Evolutionary conservation across 2,888 invertebrate species (phyloP).

Genomic region (Cheilosia scutellata): DNA sequence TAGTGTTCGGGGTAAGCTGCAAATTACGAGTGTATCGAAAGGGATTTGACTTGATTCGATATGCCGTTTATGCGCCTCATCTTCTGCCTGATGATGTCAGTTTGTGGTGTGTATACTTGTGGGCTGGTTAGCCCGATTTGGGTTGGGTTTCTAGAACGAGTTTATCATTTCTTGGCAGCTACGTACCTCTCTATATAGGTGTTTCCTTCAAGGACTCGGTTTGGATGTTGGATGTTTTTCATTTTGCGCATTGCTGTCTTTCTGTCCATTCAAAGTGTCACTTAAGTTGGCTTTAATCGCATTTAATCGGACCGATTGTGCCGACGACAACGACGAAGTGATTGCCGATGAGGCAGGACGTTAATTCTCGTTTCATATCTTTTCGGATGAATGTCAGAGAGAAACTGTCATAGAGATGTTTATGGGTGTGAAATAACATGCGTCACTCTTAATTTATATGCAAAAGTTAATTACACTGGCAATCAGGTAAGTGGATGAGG

Average conservation of each 20-base stretch:
- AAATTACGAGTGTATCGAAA: constrained; percentile 63
- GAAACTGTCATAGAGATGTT: constrained; percentile 27
- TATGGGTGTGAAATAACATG: constrained; percentile 29
- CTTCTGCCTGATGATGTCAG: constrained; percentile 49
- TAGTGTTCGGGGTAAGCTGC: constrained; percentile 37
- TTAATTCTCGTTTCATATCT: constrained; percentile 35
- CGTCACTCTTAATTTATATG: constrained; percentile 15
- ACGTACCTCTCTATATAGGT: background rate
- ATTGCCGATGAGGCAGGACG: constrained; percentile 34
- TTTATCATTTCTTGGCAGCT: background rate
- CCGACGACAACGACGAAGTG: constrained; percentile 16
- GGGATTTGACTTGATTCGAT: constrained; percentile 53
- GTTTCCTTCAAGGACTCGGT: constrained; percentile 10
- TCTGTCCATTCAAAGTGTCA: constrained; percentile 38
- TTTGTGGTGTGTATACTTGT: background rate
- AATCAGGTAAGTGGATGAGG: background rate
- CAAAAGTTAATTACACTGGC: background rate
- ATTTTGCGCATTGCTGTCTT: constrained; percentile 11
- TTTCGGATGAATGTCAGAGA: constrained; percentile 21
- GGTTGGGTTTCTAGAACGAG: constrained; percentile 19
- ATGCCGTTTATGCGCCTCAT: constrained; percentile 51
- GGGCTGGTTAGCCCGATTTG: background rate
- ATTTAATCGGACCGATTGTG: constrained; percentile 53
- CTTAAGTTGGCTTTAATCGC: constrained; percentile 36
- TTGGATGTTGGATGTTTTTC: background rate